Evolutionary conservation across 2,113 vertebrate species (phyloP).

Genomic region (Rutilus rutilus): DNA sequence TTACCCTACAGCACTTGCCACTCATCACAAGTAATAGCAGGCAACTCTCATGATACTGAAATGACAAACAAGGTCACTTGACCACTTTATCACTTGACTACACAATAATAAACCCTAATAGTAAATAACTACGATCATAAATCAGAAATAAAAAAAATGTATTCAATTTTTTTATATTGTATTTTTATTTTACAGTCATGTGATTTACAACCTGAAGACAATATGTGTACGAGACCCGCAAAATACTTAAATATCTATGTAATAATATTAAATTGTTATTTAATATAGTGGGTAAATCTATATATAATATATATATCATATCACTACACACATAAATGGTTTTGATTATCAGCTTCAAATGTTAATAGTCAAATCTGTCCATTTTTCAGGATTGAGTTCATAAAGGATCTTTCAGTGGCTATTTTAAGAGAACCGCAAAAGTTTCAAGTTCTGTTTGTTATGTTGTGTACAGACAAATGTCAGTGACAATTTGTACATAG

Average conservation of each 20-base stretch:
- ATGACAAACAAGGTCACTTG: not conserved
- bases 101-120: not conserved
- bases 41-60: not conserved
- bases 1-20: not conserved
- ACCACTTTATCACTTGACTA: not conserved
- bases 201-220: not conserved
- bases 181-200: not conserved
- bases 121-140: not conserved
- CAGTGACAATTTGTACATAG: too few relatives aligned
- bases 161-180: not conserved
- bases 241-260: not conserved
- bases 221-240: not conserved
- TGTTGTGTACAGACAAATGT: too few relatives aligned
- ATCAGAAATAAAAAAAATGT: not conserved
- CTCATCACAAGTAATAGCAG: not conserved
- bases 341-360: not conserved
- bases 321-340: not conserved
- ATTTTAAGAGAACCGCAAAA: too few relatives aligned
- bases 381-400: not conserved
- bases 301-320: not conserved
- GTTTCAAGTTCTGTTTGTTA: too few relatives aligned
- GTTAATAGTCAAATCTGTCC: not conserved
- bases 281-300: not conserved
- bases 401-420: not conserved
- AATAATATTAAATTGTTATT: not conserved